Evolutionary conservation across 2,113 vertebrate species (phyloP), one percentile per base, ranked within the genome.

Genomic region (Suricata suricatta): DNA sequence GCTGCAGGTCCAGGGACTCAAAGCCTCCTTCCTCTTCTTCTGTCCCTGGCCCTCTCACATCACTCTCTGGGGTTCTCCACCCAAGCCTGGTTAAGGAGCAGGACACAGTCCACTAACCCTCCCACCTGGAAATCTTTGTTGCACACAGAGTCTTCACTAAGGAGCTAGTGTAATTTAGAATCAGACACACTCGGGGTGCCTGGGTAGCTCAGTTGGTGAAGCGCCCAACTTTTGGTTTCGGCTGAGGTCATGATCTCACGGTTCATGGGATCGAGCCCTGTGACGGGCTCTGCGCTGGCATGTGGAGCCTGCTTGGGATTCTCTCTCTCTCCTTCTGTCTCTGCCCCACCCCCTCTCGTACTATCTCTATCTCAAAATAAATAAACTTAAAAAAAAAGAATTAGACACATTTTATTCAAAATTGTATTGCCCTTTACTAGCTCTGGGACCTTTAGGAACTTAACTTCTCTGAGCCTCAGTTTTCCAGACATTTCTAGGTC

Each of bases 401-500:
- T 23, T 21, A 60, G 57, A 60, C 57, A 60, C 57, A 60, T 60
- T 23, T 60, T 21, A 60, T 60, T 60, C 21, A 60, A 60, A 60
- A 60, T 2, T 9, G 57, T 60, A 21, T 21, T 66, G 66, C 27
- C 35, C n/a, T 79, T 85, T 21, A 64, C 15, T 6, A 29, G 69
- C 31, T 88, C 69, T 57, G 38, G 38, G 69, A 41, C 2, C 69
- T 79, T 33, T 21, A 71, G n/a, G 71, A 54, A 64, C 31, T 52
- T 47, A 52, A 96, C 57, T 76, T 68, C 57, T 69, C 80, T 38
- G 35, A 88, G 74, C 41, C 80, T 71, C 7, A 0, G 63, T 85
- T 88, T 92, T 93, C 88, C 63, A 80, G 81, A 44, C 14, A 77
- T 86, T 93, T 96, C 74, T 66, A 93, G 72, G 69, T 41, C 23